Evolutionary conservation across 2,888 invertebrate genomes (phyloP), one percentile per base, ranked within the genome.

Genomic region (Yponomeuta plumbellus): DNA sequence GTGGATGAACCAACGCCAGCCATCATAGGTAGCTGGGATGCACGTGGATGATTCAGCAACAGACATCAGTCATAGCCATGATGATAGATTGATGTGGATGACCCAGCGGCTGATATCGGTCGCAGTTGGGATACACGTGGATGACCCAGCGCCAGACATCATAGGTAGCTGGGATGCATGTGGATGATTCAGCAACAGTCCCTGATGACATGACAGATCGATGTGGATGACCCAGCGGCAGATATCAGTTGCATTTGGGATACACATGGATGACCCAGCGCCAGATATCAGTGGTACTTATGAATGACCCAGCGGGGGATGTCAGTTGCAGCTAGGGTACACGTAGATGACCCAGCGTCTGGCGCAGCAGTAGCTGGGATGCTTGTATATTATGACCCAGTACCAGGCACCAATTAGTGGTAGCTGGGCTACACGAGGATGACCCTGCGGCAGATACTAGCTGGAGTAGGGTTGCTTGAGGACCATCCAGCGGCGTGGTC

Each of bases 21-120:
- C 17, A 23, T 34, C 26, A 66, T n/a, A 74, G 73, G 70, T 86
- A 83, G n/a, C 44, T 52, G 44, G 13, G 44, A 17, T 52, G 44
- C 17, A 3, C 5, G 44, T 52, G 44, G 13, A 52, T 52, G 44
- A 44, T 17, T 17, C 44, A 44, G 2, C 44, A 17, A 17, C 11
- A 44, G 17, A 44, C 4, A 44, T 5, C 44, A 11, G 44, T 74
- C 73, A 70, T 86, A 83, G n/a, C 11, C 8, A 10, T 44, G 26
- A 26, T 26, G 26, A n/a, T n/a, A n/a, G n/a, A n/a, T n/a, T n/a
- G n/a, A 26, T 26, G 26, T 26, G 26, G 3, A 2, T 26, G 26
- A 5, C 26, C 26, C 26, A 26, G 5, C 2, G n/a, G n/a, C 2
- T 26, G 26, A 26, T 26, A 26, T 4, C 26, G 26, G 26, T 26